phyloP scores from a whole-genome alignment of 2,797 vertebrate genomes.

The Sphenodon punctatus region DNA sequence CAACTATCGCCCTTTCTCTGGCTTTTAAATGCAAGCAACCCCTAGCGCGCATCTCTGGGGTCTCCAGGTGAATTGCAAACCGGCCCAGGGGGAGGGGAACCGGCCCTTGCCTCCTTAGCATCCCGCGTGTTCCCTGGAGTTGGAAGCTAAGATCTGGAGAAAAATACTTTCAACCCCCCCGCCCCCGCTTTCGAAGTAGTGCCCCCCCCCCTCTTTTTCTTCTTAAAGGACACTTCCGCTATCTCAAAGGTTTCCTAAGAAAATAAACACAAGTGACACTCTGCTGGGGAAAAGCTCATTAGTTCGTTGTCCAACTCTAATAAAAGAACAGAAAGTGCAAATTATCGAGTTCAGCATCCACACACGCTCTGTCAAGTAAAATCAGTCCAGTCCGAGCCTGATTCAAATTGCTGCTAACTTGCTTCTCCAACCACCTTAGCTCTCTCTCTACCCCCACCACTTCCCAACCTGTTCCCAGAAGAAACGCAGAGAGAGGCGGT shows the following conservation, averaged over 20 bases:
- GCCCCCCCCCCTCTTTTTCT: too few relatives aligned
- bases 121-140: too few relatives aligned
- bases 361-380: constrained; percentile 90
- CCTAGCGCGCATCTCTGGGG: too few relatives aligned
- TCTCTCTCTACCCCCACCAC: constrained; percentile 32
- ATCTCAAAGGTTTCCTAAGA: constrained; percentile 78
- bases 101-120: too few relatives aligned
- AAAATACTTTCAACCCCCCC: constrained; percentile 31
- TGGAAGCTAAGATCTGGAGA: too few relatives aligned
- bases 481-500: constrained; percentile 62
- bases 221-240: constrained; percentile 64
- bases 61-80: too few relatives aligned
- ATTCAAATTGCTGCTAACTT: constrained; percentile 82
- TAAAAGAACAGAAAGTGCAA: constrained; percentile 88
- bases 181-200: constrained; percentile 28
- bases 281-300: constrained; percentile 89
- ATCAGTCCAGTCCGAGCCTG: constrained; percentile 80
- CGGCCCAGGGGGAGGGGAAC: too few relatives aligned
- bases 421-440: constrained; percentile 8
- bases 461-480: constrained; percentile 51
- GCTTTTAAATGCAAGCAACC: too few relatives aligned
- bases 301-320: constrained; percentile 89
- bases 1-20: too few relatives aligned
- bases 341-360: constrained; percentile 86
- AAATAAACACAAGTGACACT: constrained; percentile 92